These are phyloP conservation scores for Silurus lanzhouensis DNA, from an alignment of 2,797 vertebrate genomes.

Conservation along the genomic window DNA sequence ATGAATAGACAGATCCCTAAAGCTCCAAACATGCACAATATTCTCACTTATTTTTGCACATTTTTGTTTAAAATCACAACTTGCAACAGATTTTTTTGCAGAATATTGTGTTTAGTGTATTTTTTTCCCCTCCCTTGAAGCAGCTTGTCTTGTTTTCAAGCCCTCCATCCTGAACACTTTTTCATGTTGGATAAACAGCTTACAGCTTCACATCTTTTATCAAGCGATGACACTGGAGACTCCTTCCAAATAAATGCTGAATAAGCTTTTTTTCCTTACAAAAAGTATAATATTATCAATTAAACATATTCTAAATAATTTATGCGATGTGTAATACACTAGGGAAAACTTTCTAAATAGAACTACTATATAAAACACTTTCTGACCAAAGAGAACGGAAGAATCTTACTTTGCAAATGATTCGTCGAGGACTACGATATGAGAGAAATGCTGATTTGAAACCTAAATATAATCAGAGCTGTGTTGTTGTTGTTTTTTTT, in stretches of 20 bases:
- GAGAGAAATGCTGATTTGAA: background rate
- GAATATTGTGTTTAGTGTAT: background rate
- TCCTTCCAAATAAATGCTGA: background rate
- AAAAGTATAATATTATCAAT: background rate
- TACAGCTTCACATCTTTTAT: background rate
- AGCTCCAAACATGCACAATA: background rate
- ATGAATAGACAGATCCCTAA: background rate
- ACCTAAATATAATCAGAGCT: constrained; percentile 3
- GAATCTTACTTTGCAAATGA: background rate
- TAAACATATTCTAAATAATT: background rate
- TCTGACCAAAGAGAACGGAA: background rate
- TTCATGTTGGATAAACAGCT: background rate
- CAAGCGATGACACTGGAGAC: background rate
- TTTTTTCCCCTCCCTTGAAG: background rate
- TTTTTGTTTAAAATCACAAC: background rate
- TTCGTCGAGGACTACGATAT: background rate
- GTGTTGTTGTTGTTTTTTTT: background rate
- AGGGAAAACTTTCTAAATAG: background rate
- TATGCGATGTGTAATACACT: background rate
- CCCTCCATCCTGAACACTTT: background rate
- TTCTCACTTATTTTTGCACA: background rate
- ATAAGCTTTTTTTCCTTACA: background rate
- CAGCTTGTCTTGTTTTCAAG: background rate
- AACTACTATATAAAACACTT: background rate
- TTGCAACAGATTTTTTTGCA: background rate